phyloP scores from a whole-genome alignment of 2,113 vertebrate genomes.

The Nothobranchius furzeri region DNA sequence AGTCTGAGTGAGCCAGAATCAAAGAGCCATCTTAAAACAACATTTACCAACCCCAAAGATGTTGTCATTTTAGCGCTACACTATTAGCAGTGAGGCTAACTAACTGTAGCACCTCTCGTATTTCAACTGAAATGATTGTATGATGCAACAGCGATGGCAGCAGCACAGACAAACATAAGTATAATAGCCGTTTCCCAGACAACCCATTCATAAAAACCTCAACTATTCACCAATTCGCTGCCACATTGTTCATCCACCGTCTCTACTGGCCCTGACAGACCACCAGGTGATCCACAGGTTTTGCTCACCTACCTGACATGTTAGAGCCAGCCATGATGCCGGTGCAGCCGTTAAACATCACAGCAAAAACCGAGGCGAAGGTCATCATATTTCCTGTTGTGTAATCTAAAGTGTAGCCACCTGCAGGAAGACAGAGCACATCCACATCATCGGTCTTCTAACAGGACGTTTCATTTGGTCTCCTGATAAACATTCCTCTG shows the following conservation, averaged over 20 bases:
- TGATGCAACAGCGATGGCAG: no score
- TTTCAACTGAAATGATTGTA: no score
- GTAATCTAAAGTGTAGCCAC: slow-evolving; percentile 81
- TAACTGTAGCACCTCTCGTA: no score
- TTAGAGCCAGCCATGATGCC: slow-evolving; percentile 92
- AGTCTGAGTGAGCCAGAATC: no score
- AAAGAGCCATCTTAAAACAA: no score
- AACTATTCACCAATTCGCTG: neutral
- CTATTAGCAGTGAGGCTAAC: no score
- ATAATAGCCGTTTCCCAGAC: no score
- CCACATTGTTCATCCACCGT: no score
- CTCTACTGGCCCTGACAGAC: neutral
- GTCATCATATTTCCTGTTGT: slow-evolving; percentile 82
- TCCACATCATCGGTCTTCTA: slow-evolving; percentile 6
- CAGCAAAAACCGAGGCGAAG: slow-evolving; percentile 85
- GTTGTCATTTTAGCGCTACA: no score
- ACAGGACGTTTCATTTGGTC: slow-evolving; percentile 17
- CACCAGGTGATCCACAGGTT: neutral
- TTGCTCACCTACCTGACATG: slow-evolving; percentile 82
- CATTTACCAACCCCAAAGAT: no score
- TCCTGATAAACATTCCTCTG: slow-evolving; percentile 1
- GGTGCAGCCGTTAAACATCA: slow-evolving; percentile 91
- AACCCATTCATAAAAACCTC: no score
- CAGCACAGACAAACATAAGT: no score
- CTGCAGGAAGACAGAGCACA: slow-evolving; percentile 61